These are phyloP conservation scores for Solenopsis fugax DNA, from an alignment of 1,140 invertebrate species.

Conservation along the genomic window DNA sequence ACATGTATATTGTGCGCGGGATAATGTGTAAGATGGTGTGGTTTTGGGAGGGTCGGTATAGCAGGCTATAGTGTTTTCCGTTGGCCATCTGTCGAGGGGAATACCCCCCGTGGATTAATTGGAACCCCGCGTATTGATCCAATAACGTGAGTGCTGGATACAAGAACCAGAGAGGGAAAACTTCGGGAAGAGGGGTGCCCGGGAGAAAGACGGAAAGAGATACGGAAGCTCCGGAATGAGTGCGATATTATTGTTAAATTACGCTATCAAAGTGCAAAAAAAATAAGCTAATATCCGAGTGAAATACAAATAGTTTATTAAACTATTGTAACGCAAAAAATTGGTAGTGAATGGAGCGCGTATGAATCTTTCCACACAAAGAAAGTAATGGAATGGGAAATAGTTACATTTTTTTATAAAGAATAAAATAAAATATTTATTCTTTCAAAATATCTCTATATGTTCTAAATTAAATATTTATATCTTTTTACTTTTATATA, in stretches of 20 bases:
- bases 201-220: constrained; percentile 56
- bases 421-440: not conserved
- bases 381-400: not conserved
- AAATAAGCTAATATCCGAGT: not conserved
- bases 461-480: not conserved
- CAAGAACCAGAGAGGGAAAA: constrained; percentile 65
- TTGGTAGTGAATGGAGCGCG: not conserved
- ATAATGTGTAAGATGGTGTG: constrained; percentile 35
- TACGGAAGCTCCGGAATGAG: constrained; percentile 13
- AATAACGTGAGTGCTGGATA: constrained; percentile 77
- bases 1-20: not conserved
- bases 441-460: not conserved
- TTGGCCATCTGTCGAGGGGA: constrained; percentile 81
- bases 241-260: constrained; percentile 27
- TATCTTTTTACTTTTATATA: not conserved
- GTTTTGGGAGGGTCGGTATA: constrained; percentile 68
- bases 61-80: constrained; percentile 76
- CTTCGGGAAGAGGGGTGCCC: constrained; percentile 37
- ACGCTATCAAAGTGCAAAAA: not conserved
- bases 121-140: constrained; percentile 82
- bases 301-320: constrained; percentile 27
- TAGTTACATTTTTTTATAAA: not conserved
- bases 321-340: not conserved
- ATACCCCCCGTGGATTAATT: constrained; percentile 80
- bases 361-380: not conserved